phyloP scores from a whole-genome alignment of 2,113 vertebrate species.

The Callipepla squamata region DNA sequence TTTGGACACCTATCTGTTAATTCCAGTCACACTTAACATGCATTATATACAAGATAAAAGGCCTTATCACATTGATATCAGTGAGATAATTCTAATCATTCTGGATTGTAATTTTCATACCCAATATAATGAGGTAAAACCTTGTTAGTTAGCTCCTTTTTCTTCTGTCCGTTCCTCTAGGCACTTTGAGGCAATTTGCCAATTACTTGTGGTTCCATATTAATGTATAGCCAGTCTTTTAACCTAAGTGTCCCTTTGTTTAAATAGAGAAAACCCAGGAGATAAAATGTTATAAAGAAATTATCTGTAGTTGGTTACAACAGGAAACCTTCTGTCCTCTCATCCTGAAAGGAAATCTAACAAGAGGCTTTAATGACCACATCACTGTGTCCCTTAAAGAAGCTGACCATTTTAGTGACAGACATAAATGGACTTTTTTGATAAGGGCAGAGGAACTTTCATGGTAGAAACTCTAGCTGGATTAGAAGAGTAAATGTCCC shows the following conservation, averaged over 20 bases:
- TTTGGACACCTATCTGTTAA: neutral
- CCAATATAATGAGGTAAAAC: neutral
- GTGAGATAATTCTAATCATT: neutral
- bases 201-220: neutral
- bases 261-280: neutral
- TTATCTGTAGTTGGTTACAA: neutral
- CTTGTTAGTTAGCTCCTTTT: neutral
- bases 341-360: neutral
- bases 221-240: neutral
- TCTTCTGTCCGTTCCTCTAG: neutral
- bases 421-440: neutral
- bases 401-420: neutral
- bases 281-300: neutral
- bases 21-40: neutral
- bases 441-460: neutral
- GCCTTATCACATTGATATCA: neutral
- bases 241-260: neutral
- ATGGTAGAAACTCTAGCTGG: neutral
- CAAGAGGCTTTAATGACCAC: neutral
- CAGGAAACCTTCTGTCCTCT: neutral
- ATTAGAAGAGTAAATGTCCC: neutral
- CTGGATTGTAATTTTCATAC: neutral
- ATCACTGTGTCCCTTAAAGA: neutral
- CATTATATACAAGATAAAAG: neutral
- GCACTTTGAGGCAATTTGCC: neutral